Evolutionary conservation across 2,797 vertebrate species (phyloP), one percentile per base, ranked within the genome.

Genomic region (Mareca strepera): DNA sequence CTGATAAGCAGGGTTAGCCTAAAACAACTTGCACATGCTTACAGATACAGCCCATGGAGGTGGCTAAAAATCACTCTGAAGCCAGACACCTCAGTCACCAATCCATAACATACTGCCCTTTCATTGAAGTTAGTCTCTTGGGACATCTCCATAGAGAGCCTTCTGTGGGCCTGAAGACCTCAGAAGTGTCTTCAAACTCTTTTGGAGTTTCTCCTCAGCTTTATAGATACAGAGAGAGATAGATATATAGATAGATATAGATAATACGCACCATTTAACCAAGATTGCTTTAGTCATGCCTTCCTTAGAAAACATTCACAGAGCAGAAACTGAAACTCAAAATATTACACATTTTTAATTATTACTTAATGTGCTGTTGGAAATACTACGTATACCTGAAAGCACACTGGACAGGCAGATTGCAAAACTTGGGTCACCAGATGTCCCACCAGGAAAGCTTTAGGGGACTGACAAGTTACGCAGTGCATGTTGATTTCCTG

Each of bases 361-460:
- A 52, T 9, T 18, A 17, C 13, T 88, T 39, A 18, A 17, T 2
- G 18, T 12, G 39, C 50, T 68, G 18, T 44, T 43, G 56, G 22
- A 21, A 86, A 58, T 7, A 20, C 5, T 17, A 23, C 0, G 0
- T 1, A 0, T 20, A 56, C 35, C 66, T 78, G 50, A 69, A 79
- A 63, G 60, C 29, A 43, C 44, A 46, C 9, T n/a, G 52, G 67
- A 82, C 29, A 35, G 50, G 15, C 39, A 52, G 63, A 79, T 3
- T 46, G 55, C 25, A 82, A 55, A 67, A 59, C 13, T 22, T 78
- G 63, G 6, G 41, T 79, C 29, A 7, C 48, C 46, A 64, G 9
- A 37, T 9, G 55, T 64, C 39, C 53, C 53, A 31, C 9, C 48
- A 56, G 48, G 72, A 87, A 64, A 79, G 43, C 31, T 59, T 33